phyloP scores from a whole-genome alignment of 1,140 invertebrate species.

The Anoplolepis gracilipes region DNA sequence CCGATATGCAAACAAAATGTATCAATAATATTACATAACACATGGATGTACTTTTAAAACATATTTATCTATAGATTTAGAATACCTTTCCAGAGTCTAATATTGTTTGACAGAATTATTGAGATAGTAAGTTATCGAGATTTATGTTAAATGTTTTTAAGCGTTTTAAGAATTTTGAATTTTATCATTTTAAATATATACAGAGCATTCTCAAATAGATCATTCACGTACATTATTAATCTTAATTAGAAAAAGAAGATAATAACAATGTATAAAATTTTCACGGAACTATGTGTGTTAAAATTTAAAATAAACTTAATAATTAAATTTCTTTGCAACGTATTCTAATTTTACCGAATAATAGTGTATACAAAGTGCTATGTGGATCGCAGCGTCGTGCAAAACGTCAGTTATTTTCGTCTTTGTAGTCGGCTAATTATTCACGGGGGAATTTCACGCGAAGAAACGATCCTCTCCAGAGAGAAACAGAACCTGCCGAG shows the following conservation, averaged over 20 bases:
- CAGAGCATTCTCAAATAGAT: background rate
- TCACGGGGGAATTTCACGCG: background rate
- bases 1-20: background rate
- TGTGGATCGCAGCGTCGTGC: background rate
- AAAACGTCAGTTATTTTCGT: background rate
- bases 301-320: background rate
- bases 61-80: background rate
- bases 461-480: constrained; percentile 5
- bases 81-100: background rate
- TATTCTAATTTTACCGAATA: background rate
- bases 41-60: background rate
- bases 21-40: background rate
- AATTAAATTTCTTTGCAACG: background rate
- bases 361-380: background rate
- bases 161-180: background rate
- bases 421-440: constrained; percentile 39
- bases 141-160: background rate
- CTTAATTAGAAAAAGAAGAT: background rate
- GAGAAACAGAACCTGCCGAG: constrained; percentile 22
- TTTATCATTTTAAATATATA: background rate
- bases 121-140: background rate
- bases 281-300: background rate
- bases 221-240: background rate
- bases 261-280: background rate
- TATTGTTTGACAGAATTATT: background rate